A percentile compares a stretch with the other conserved stretches of the same genome.
Evolutionary conservation across 2,888 invertebrate species (phyloP).

Genomic region (Leucozona laternaria): DNA sequence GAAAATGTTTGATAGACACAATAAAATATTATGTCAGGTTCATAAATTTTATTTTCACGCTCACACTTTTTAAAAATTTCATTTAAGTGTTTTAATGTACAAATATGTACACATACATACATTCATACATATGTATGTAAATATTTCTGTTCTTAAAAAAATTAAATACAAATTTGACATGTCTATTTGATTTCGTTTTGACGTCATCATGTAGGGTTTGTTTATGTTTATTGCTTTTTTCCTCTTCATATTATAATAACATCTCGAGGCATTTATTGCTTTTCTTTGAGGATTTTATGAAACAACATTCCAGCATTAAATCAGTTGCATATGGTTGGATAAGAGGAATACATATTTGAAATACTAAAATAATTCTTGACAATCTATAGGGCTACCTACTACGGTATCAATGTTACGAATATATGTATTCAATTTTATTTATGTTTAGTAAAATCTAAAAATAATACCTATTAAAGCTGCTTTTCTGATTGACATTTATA

Average conservation of each 20-base stretch:
- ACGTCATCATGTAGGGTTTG: slow-evolving; percentile 21
- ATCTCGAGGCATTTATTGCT: not conserved
- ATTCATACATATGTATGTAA: not conserved
- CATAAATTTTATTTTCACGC: slow-evolving; percentile 48
- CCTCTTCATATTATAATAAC: not conserved
- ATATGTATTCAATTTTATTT: not conserved
- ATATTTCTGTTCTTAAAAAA: not conserved
- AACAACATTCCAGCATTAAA: not conserved
- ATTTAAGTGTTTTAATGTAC: not conserved
- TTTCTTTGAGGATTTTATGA: not conserved
- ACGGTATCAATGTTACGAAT: not conserved
- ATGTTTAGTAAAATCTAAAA: not conserved
- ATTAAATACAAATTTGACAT: not conserved
- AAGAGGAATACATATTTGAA: not conserved
- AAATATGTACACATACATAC: too few species aligned
- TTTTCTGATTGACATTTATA: not conserved
- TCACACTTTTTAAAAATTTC: slow-evolving; percentile 20
- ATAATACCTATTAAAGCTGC: not conserved
- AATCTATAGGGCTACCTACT: not conserved
- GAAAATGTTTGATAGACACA: slow-evolving; percentile 41
- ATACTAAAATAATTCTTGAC: not conserved
- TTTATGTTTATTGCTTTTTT: slow-evolving; percentile 29
- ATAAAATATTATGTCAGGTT: slow-evolving; percentile 53
- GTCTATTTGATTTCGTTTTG: not conserved
- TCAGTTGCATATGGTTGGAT: not conserved